Conservation (phyloP, 1,140 invertebrate genomes). For the Platorchestia sp. region DNA sequence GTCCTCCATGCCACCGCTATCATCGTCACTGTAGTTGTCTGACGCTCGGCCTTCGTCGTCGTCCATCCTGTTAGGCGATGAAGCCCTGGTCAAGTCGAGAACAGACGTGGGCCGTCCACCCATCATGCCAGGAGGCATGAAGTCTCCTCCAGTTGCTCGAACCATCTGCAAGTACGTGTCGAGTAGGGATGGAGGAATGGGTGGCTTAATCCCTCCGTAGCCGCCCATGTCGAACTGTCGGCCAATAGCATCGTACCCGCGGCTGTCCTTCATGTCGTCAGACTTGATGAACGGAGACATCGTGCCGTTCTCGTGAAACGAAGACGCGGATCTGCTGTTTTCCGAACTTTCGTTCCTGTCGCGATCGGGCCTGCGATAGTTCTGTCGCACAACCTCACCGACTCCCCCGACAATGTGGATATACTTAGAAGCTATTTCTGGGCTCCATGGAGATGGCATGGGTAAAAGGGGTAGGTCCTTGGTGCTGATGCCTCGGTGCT, state of each 20-base stretch:
- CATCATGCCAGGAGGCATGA: constrained; percentile 58
- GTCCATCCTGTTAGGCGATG: constrained; percentile 50
- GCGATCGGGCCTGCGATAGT: constrained; percentile 62
- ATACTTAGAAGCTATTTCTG: constrained; percentile 79
- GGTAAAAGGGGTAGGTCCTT: constrained; percentile 91
- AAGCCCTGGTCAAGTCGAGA: constrained; percentile 54
- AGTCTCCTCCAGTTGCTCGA: constrained; percentile 67
- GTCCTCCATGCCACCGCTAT: constrained; percentile 51
- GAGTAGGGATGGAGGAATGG: constrained; percentile 64
- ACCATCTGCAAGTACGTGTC: constrained; percentile 69
- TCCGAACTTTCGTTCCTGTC: constrained; percentile 58
- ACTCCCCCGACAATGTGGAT: constrained; percentile 66
- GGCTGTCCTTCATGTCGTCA: constrained; percentile 62
- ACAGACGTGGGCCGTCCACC: constrained; percentile 37
- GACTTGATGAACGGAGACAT: constrained; percentile 61
- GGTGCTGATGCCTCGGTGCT: constrained; percentile 91
- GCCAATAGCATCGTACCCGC: constrained; percentile 63
- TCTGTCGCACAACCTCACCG: constrained; percentile 66
- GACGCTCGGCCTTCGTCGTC: constrained; percentile 56
- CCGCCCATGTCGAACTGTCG: constrained; percentile 64
- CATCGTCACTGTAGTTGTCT: constrained; percentile 57
- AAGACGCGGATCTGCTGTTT: constrained; percentile 61
- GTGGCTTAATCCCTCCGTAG: constrained; percentile 60
- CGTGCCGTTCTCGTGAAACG: constrained; percentile 65
- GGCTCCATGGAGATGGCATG: constrained; percentile 91